A percentile compares a stretch with the other conserved stretches of the same genome.
These are phyloP conservation scores for Ibycter americanus DNA, from an alignment of 2,797 vertebrate genomes.

Conservation along the genomic window DNA sequence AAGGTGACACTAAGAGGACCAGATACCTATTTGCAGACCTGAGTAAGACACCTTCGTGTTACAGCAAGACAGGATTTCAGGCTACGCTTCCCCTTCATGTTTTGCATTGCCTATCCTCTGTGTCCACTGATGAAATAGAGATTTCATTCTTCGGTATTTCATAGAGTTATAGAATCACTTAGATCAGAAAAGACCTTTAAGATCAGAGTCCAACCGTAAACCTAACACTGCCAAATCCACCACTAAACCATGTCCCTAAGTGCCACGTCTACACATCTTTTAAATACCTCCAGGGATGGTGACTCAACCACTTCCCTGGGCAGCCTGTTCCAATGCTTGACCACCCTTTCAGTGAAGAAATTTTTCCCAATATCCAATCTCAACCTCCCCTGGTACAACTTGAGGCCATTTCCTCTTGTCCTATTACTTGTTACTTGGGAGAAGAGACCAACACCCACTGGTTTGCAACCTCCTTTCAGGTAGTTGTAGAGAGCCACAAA, in stretches of 20 bases:
- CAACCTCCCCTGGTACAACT: background rate
- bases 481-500: rapidly evolving
- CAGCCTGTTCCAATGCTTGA: background rate
- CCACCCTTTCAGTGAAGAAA: background rate
- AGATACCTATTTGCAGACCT: background rate
- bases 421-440: background rate
- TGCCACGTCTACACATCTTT: rapidly evolving
- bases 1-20: background rate
- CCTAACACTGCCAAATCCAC: background rate
- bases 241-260: background rate
- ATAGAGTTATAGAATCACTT: background rate
- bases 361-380: background rate
- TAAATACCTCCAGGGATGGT: background rate
- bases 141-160: background rate
- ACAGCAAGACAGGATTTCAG: background rate
- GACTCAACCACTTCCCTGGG: background rate
- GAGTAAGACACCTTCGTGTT: background rate
- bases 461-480: background rate
- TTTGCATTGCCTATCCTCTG: background rate
- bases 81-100: background rate
- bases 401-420: background rate
- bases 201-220: rapidly evolving
- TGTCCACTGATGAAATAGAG: background rate
- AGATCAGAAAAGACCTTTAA: background rate
- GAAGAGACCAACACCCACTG: background rate